A percentile compares a stretch with the other conserved stretches of the same genome.
phyloP scores from a whole-genome alignment of 2,888 invertebrate genomes.

The Pyrrhia umbra region DNA sequence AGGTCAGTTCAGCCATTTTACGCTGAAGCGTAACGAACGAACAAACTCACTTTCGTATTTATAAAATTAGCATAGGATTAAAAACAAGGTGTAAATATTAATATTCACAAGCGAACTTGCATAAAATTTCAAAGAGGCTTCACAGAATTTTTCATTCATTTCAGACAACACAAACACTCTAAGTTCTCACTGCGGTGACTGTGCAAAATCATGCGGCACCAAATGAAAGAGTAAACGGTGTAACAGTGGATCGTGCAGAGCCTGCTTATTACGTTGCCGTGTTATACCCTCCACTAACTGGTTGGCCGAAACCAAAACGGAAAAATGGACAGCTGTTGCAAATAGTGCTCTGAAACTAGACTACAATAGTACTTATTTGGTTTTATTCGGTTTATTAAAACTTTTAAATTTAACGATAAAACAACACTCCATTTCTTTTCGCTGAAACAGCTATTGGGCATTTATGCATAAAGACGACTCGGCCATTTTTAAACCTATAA shows the following conservation, averaged over 20 bases:
- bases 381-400: conserved; percentile 1
- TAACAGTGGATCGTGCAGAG: conserved; percentile 43
- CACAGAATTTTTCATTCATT: conserved; percentile 18
- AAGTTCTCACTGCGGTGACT: conserved; percentile 40
- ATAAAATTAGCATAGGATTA: conserved; percentile 7
- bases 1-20: too few species aligned
- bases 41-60: too few species aligned
- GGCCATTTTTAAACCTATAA: conserved; percentile 12
- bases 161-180: conserved; percentile 28
- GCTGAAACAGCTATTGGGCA: conserved; percentile 13
- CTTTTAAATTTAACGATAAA: conserved; percentile 18
- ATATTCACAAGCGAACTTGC: background rate
- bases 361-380: conserved; percentile 40
- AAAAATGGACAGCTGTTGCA: conserved; percentile 50
- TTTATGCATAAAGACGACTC: conserved; percentile 10
- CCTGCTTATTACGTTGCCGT: conserved; percentile 47
- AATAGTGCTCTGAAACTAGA: conserved; percentile 44
- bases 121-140: conserved; percentile 20
- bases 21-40: too few species aligned
- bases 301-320: conserved; percentile 44
- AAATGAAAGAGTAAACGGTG: conserved; percentile 52
- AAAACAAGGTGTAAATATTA: conserved; percentile 7
- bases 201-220: conserved; percentile 45
- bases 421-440: conserved; percentile 18
- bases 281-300: conserved; percentile 45